A percentile compares a stretch with the other conserved stretches of the same genome.
Conservation (phyloP, 2,797 vertebrate species). For the Dipus sagitta region DNA sequence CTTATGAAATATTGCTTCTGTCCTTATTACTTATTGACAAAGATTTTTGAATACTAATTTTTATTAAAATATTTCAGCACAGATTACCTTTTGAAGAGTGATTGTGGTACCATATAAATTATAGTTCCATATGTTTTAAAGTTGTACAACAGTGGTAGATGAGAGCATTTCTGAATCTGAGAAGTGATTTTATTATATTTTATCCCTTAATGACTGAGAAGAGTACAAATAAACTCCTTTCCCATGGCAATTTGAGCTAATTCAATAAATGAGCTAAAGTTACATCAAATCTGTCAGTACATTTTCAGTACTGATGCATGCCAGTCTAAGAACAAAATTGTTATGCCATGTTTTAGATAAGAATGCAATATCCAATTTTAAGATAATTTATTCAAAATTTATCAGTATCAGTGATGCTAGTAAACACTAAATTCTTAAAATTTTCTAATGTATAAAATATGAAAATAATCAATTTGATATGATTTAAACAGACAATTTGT, state of each 20-base stretch:
- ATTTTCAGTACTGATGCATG: background rate
- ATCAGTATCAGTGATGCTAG: background rate
- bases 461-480: background rate
- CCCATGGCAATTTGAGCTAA: background rate
- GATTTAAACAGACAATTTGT: background rate
- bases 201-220: background rate
- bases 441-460: background rate
- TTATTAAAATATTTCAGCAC: too few relatives aligned
- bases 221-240: background rate
- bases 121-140: too few relatives aligned
- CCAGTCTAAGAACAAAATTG: background rate
- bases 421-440: background rate
- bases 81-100: too few relatives aligned
- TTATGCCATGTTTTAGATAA: too few relatives aligned
- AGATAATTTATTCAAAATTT: background rate
- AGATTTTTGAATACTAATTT: too few relatives aligned
- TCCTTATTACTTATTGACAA: too few relatives aligned
- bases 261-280: background rate
- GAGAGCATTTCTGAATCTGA: background rate
- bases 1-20: too few relatives aligned
- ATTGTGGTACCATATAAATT: too few relatives aligned
- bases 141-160: background rate
- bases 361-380: background rate
- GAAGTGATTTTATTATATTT: background rate
- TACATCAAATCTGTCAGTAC: background rate